These are phyloP conservation scores for Erebia palarica DNA, from an alignment of 2,888 invertebrate species.

Conservation along the genomic window DNA sequence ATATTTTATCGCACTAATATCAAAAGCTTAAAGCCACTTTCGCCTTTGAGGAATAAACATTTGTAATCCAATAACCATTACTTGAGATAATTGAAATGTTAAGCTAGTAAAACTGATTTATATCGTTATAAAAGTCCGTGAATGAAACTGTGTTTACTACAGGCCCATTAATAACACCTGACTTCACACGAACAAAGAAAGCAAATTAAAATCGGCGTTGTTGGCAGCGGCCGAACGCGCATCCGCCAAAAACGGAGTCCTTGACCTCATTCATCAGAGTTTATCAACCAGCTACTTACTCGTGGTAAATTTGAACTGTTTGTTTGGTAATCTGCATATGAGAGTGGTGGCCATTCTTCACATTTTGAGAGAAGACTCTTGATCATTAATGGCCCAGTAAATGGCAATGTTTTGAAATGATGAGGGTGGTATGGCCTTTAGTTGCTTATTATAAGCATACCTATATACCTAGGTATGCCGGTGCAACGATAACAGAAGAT, in stretches of 20 bases:
- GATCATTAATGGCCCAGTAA: too few relatives aligned
- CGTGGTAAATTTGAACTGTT: background rate
- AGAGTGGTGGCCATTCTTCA: background rate
- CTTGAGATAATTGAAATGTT: background rate
- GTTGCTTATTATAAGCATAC: too few relatives aligned
- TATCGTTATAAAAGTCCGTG: constrained; percentile 23
- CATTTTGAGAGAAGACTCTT: too few relatives aligned
- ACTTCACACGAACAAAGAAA: constrained; percentile 42
- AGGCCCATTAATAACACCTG: constrained; percentile 52
- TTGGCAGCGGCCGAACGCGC: constrained; percentile 63
- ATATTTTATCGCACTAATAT: too few relatives aligned
- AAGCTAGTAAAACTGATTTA: background rate
- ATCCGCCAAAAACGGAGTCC: constrained; percentile 75
- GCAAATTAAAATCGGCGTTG: constrained; percentile 54
- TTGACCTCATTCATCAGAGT: constrained; percentile 73
- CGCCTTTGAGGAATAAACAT: too few relatives aligned
- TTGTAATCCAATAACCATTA: too few relatives aligned
- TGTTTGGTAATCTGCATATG: background rate
- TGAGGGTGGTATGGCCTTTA: too few relatives aligned
- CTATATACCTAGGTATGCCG: too few relatives aligned
- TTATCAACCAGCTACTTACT: constrained; percentile 46
- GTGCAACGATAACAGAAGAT: too few relatives aligned
- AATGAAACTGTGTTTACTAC: constrained; percentile 56
- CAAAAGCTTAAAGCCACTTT: too few relatives aligned
- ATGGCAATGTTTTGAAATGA: too few relatives aligned